Percentiles rank a stretch among this genome's conserved stretches.
phyloP scores from a whole-genome alignment of 2,113 vertebrate species.

The Scophthalmus maximus region DNA sequence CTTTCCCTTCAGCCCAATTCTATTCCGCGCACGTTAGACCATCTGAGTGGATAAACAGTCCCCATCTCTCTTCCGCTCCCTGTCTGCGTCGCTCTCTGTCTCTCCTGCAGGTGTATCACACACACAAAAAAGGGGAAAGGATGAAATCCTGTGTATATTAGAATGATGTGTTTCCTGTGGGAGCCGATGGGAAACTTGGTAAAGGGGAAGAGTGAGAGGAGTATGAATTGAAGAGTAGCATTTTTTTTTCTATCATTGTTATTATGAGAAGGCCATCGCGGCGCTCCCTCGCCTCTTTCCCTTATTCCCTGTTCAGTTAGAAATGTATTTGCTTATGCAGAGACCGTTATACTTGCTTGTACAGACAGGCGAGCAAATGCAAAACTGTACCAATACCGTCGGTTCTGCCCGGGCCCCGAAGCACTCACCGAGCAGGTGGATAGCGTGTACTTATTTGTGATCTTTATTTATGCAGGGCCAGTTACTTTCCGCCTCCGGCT shows the following conservation, averaged over 20 bases:
- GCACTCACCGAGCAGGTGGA: slow-evolving; percentile 53
- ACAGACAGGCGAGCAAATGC: slow-evolving; percentile 42
- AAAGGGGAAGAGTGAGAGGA: slow-evolving; percentile 34
- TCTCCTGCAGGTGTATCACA: slow-evolving; percentile 56
- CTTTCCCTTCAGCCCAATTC: slow-evolving; percentile 56
- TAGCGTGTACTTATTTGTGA: slow-evolving; percentile 62
- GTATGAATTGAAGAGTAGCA: slow-evolving; percentile 52
- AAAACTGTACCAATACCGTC: slow-evolving; percentile 60
- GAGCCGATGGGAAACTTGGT: slow-evolving; percentile 30
- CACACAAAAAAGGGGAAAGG: slow-evolving; percentile 38
- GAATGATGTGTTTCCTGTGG: slow-evolving; percentile 59
- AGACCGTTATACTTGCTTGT: slow-evolving; percentile 50
- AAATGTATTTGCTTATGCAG: slow-evolving; percentile 63
- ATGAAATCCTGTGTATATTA: slow-evolving; percentile 71
- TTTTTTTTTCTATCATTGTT: slow-evolving; percentile 70
- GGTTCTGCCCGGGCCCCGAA: slow-evolving; percentile 41
- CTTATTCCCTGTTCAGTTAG: slow-evolving; percentile 53
- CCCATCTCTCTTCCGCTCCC: slow-evolving; percentile 34
- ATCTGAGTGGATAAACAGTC: slow-evolving; percentile 72
- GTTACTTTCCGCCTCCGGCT: slow-evolving; percentile 43
- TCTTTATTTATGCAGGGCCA: slow-evolving; percentile 64
- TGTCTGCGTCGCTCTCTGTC: neutral
- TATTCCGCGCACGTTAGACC: slow-evolving; percentile 65
- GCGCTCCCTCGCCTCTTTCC: slow-evolving; percentile 26
- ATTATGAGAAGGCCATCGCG: slow-evolving; percentile 59